These are phyloP conservation scores for Drosophila prosaltans DNA, from an alignment of 1,140 invertebrate species.

Conservation along the genomic window DNA sequence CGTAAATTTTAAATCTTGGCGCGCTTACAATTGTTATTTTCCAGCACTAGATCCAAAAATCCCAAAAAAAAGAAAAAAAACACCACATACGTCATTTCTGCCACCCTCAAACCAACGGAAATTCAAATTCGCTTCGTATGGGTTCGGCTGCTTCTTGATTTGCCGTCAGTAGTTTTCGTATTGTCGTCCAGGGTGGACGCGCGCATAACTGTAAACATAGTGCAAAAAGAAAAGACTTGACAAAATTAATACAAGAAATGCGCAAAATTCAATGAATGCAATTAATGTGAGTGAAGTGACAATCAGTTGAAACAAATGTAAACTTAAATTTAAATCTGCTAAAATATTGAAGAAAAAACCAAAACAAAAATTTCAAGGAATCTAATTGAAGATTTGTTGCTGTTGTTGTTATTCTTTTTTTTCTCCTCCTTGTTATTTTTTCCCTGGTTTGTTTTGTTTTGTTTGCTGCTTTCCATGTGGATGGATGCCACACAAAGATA, in stretches of 20 bases:
- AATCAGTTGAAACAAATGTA: background rate
- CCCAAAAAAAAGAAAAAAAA: background rate
- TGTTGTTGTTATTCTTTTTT: background rate
- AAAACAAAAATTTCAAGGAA: no score
- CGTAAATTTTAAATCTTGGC: background rate
- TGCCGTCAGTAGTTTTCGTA: background rate
- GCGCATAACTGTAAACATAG: slow-evolving; percentile 2
- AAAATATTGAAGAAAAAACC: background rate
- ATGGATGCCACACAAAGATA: background rate
- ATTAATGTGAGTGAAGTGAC: slow-evolving; percentile 11
- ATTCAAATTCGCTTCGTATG: background rate
- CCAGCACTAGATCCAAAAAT: background rate
- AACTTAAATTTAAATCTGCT: background rate
- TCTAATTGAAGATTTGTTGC: no score
- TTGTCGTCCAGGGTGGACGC: background rate
- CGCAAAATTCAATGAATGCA: slow-evolving; percentile 5
- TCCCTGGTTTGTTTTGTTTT: background rate
- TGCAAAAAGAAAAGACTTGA: background rate
- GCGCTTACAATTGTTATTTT: background rate
- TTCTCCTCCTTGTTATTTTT: background rate
- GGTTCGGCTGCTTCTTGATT: no score
- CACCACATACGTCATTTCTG: background rate
- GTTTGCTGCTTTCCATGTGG: background rate
- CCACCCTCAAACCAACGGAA: background rate
- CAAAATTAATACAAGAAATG: background rate